These are phyloP conservation scores for Apogon hyalosoma DNA, from an alignment of 2,797 vertebrate genomes.

Conservation along the genomic window DNA sequence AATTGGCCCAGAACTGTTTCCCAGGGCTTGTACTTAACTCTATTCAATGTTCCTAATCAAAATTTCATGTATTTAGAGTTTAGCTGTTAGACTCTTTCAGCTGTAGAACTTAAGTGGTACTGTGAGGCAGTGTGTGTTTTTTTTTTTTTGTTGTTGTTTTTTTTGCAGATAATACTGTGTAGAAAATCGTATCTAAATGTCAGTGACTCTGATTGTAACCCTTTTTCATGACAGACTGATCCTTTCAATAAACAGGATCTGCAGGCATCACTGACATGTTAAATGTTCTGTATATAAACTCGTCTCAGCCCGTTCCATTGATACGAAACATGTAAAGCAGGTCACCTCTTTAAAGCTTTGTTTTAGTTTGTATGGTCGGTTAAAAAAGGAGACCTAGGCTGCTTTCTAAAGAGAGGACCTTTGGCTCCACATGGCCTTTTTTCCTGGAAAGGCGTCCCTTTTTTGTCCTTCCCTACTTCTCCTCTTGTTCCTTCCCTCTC, in stretches of 20 bases:
- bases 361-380: slow-evolving; percentile 30
- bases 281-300: slow-evolving; percentile 28
- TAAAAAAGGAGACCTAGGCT: slow-evolving; percentile 22
- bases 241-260: slow-evolving; percentile 40
- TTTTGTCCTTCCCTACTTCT: slow-evolving; percentile 46
- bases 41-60: slow-evolving; percentile 33
- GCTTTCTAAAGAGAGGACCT: slow-evolving; percentile 46
- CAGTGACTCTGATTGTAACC: slow-evolving; percentile 41
- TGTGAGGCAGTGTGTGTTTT: slow-evolving; percentile 36
- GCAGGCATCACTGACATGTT: slow-evolving; percentile 13
- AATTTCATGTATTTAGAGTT: slow-evolving; percentile 47
- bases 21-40: slow-evolving; percentile 24
- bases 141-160: too few species aligned
- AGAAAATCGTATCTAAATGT: slow-evolving; percentile 40
- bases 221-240: slow-evolving; percentile 9
- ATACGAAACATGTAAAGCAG: slow-evolving; percentile 43
- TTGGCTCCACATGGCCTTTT: slow-evolving; percentile 40
- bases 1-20: slow-evolving; percentile 42
- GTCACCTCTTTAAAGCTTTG: slow-evolving; percentile 20
- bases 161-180: slow-evolving; percentile 23
- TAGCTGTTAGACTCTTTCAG: slow-evolving; percentile 27
- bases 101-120: slow-evolving; percentile 31
- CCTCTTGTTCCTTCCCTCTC: slow-evolving; percentile 58
- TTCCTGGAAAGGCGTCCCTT: slow-evolving; percentile 52
- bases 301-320: slow-evolving; percentile 21